A percentile compares a stretch with the other conserved stretches of the same genome.
Evolutionary conservation across 2,888 invertebrate genomes (phyloP).

Genomic region (Alloplasta piceator): DNA sequence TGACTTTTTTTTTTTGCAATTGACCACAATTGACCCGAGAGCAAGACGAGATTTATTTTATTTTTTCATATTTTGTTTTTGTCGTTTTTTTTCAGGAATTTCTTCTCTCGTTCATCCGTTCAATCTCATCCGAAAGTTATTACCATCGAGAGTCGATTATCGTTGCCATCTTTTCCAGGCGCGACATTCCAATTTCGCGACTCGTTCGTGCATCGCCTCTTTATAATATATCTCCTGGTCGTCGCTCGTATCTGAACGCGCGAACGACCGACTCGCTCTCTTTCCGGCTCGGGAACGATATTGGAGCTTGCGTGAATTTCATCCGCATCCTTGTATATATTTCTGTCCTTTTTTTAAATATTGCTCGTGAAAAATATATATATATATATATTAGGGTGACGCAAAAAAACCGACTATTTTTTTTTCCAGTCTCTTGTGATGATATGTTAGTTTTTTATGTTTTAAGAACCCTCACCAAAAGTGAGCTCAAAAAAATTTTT

Average conservation of each 20-base stretch:
- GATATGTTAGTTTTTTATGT: too few relatives aligned
- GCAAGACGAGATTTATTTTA: background rate
- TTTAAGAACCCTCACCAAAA: too few relatives aligned
- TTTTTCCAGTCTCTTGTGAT: too few relatives aligned
- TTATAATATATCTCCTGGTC: background rate
- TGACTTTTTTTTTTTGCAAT: too few relatives aligned
- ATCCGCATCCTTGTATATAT: conserved; percentile 21
- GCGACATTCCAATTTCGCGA: conserved; percentile 64
- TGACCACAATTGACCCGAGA: too few relatives aligned
- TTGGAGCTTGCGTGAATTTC: conserved; percentile 44
- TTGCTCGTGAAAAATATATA: too few relatives aligned
- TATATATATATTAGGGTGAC: too few relatives aligned
- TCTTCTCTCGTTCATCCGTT: conserved; percentile 39
- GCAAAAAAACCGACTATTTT: too few relatives aligned
- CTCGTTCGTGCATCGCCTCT: conserved; percentile 58
- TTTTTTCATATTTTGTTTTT: conserved; percentile 11
- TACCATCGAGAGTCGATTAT: conserved; percentile 62
- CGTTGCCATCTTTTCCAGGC: conserved; percentile 54
- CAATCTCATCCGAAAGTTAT: conserved; percentile 59
- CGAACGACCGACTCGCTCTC: background rate
- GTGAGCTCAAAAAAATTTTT: too few relatives aligned
- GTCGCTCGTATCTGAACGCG: background rate
- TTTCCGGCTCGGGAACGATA: conserved; percentile 15
- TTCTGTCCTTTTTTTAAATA: conserved; percentile 22
- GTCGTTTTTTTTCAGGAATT: conserved; percentile 8